A percentile compares a stretch with the other conserved stretches of the same genome.
These are phyloP conservation scores for Ariopsis seemanni DNA, from an alignment of 2,113 vertebrate species.

Conservation along the genomic window DNA sequence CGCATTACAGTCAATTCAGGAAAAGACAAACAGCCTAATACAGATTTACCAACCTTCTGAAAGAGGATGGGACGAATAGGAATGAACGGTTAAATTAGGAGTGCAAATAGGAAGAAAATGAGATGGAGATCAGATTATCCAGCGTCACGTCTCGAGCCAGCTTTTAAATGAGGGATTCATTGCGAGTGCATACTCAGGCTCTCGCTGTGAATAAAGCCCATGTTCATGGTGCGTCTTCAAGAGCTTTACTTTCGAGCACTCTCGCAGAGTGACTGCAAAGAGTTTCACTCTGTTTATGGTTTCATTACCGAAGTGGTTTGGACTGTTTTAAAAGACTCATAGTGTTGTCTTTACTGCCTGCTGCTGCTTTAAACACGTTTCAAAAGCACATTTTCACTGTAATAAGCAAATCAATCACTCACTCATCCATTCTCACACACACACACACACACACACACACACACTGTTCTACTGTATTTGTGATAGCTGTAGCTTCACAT, in stretches of 20 bases:
- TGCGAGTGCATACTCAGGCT: conserved; percentile 65
- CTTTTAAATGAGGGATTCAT: conserved; percentile 74
- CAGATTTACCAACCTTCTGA: conserved; percentile 64
- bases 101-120: conserved; percentile 42
- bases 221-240: conserved; percentile 72
- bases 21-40: conserved; percentile 66
- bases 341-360: conserved; percentile 11
- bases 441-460: not conserved
- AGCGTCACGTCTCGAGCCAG: conserved; percentile 74
- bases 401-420: not conserved
- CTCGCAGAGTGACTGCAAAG: conserved; percentile 23
- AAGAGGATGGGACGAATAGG: conserved; percentile 56
- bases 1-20: conserved; percentile 59
- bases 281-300: conserved; percentile 18
- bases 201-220: conserved; percentile 72
- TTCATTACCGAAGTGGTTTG: conserved; percentile 25
- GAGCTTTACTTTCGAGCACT: conserved; percentile 52
- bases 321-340: not conserved
- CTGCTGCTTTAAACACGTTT: not conserved
- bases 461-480: not conserved
- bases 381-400: not conserved
- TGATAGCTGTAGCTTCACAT: not conserved
- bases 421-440: not conserved
- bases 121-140: conserved; percentile 70
- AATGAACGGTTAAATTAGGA: conserved; percentile 71